Base-by-base conservation (phyloP, 1,140 invertebrate genomes). In the Drosophila erecta region DNA sequence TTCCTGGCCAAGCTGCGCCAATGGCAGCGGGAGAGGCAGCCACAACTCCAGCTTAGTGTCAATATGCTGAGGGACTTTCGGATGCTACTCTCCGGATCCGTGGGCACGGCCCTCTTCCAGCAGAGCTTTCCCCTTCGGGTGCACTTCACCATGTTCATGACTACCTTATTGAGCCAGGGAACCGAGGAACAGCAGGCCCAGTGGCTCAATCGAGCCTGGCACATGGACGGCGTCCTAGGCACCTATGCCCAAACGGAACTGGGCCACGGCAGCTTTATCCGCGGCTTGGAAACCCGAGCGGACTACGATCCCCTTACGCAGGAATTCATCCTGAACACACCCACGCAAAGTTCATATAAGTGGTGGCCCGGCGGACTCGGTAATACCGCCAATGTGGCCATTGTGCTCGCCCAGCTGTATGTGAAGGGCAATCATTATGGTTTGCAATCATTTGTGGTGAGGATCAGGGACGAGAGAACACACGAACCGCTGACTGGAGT, bases 231-330 rank as follows among this genome's bases (percentile, higher is more conserved):
- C 43, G 96, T 99, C 61, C 95, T 99, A 79, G 97, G 98, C 41
- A 98, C 97, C 35, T 99, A 99, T 93, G 98, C 97, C 54, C 98
- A 99, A 95, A 99, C 98, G 14, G 98, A 99, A 93, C 93, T 99
- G 24, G 98, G 98, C 0, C 98, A 99, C 93, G 98, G 97, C 10
- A 98, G 98, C 27, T 98, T 98, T 91, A 94, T 99, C 51, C 94
- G 97, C 78, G 97, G 97, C 4, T 91, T 99, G 20, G 97, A 99
- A 94, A 99, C 98, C 0, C 97, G 96, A 0, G 96, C 98, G 2
- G 97, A 96, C 3, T 99, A 98, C 91, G 98, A 99, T 93, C 93
- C 95, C 0, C 92, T 93, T 43, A 96, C 95, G 1, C 93, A 98
- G 89, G 97, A 98, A 93, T 98, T 99, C 91, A 92, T 98, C 44